A percentile compares a stretch with the other conserved stretches of the same genome.
Conservation (phyloP, 2,797 vertebrate genomes). For the Falco columbarius region DNA sequence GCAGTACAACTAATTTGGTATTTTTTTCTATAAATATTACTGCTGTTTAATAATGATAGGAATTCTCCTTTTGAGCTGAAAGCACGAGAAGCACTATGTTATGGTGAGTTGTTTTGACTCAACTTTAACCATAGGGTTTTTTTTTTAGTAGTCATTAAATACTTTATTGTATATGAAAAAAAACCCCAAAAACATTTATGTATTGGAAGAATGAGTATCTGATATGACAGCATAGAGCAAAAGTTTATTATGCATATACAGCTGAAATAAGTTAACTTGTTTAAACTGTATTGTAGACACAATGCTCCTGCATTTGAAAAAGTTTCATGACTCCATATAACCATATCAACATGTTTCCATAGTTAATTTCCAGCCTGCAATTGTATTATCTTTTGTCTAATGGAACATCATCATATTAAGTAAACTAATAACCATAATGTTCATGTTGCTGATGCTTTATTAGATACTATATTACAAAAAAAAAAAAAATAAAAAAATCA, state of each 20-base stretch:
- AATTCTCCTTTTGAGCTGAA: not conserved
- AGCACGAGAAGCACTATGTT: not conserved
- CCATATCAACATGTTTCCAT: slow-evolving; percentile 65
- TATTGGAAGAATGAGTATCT: slow-evolving; percentile 19
- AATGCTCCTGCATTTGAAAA: slow-evolving; percentile 54
- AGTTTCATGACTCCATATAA: slow-evolving; percentile 70
- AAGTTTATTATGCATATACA: slow-evolving; percentile 43
- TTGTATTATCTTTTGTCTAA: slow-evolving; percentile 63
- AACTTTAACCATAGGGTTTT: not conserved
- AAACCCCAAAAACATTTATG: not conserved
- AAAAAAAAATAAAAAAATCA: not conserved
- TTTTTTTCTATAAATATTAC: not conserved
- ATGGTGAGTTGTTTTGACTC: not conserved
- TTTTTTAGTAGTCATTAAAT: not conserved
- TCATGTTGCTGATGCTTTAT: slow-evolving; percentile 66
- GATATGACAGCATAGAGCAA: slow-evolving; percentile 40
- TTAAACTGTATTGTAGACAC: slow-evolving; percentile 40
- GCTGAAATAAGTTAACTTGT: slow-evolving; percentile 56
- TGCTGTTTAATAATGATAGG: not conserved
- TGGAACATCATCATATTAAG: slow-evolving; percentile 64
- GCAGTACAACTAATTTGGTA: not conserved
- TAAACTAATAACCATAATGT: slow-evolving; percentile 67
- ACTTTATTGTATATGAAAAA: not conserved
- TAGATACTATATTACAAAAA: slow-evolving; percentile 15
- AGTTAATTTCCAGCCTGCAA: slow-evolving; percentile 67